phyloP scores from a whole-genome alignment of 30 jellyfish, hydroid and myxozoan genomes.

The Hydractinia echinata region DNA sequence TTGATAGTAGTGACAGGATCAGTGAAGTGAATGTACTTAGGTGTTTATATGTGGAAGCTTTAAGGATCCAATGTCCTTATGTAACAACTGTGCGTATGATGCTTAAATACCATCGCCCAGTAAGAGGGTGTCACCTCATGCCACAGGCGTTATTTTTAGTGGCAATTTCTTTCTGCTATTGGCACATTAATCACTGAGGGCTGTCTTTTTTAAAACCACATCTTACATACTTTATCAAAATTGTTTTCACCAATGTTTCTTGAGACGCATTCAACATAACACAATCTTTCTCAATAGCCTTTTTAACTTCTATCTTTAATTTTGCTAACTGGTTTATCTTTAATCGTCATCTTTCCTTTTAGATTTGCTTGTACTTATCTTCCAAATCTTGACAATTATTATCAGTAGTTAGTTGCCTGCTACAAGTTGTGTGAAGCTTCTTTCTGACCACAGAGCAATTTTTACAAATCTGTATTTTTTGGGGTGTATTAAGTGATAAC shows the following conservation, averaged over 20 bases:
- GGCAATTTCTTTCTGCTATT: background rate
- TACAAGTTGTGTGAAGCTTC: too few relatives aligned
- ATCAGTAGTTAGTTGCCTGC: too few relatives aligned
- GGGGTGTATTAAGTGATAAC: too few relatives aligned
- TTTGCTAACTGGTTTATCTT: background rate
- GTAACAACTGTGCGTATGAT: background rate
- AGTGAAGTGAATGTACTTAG: background rate
- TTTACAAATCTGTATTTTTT: too few relatives aligned
- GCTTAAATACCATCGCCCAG: background rate
- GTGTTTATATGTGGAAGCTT: background rate
- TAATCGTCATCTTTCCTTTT: background rate
- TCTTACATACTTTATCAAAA: background rate
- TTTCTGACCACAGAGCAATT: too few relatives aligned
- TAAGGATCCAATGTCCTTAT: background rate
- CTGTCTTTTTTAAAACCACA: background rate
- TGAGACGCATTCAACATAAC: background rate
- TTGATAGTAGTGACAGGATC: background rate
- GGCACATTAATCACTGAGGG: background rate
- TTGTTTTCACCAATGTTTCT: background rate
- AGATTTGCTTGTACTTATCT: background rate
- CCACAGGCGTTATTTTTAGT: background rate
- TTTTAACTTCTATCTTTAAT: background rate
- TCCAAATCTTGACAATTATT: background rate
- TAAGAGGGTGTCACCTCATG: background rate
- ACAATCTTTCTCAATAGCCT: background rate